Base-by-base conservation (phyloP, 2,113 vertebrate species). In the Oryzias curvinotus region DNA sequence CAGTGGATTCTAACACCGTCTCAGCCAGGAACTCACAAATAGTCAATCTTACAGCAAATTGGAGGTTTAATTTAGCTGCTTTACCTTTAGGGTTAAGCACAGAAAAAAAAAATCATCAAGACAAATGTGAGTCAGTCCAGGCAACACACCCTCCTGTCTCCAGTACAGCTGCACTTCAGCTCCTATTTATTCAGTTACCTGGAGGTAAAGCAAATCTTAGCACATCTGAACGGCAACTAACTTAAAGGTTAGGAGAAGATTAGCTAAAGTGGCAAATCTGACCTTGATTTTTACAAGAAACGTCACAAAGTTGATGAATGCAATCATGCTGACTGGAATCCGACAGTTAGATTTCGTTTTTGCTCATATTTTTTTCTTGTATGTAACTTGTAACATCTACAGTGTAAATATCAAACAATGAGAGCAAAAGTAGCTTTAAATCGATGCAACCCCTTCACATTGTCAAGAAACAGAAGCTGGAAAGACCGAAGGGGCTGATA, bases 81-180 rank as follows among this genome's bases (percentile, higher is more conserved):
- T 44, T 48, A 72, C 65, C 80, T 78, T 2, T 15, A 75, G 79
- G 81, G 80, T 72, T 50, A 17, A 79, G 77, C 65, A 71, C 79
- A 81, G 52, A 73, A 60, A 36, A 61, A 59, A 67, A 77, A 44
- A 66, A 43, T 61, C 75, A 78, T 73, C 49, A 85, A 81, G 79
- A 81, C 81, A 78, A 65, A 50, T 30, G 44, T 51, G 50, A 71
- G 66, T 69, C 60, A 44, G 1, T 54, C 78, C 68, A 48, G 51
- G 53, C 51, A 73, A 74, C 61, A 19, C 57, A 56, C 49, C 63
- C 57, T 65, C n/a, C 26, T 13, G 48, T 46, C 54, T 64, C 45
- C 62, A 0, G 14, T 69, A 82, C 76, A 59, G 30, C 36, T 48
- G 23, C 73, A 49, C 55, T 44, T 58, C 4, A 0, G 16, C 56